A percentile compares a stretch with the other conserved stretches of the same genome.
Conservation (phyloP, 2,888 invertebrate genomes). For the Drosophila mettleri region DNA sequence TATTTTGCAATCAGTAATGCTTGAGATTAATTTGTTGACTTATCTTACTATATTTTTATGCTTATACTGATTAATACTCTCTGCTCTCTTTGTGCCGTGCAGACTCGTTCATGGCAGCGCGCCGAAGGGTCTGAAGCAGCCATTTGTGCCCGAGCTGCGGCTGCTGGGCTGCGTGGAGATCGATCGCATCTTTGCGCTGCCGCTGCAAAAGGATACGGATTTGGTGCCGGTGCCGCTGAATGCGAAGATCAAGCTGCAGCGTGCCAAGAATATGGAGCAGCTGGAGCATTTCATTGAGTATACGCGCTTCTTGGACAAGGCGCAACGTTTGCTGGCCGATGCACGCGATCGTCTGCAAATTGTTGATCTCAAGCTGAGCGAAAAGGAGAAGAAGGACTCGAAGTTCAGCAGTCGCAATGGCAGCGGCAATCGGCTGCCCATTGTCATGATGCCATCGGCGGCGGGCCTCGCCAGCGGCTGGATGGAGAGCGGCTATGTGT, state of each 20-base stretch:
- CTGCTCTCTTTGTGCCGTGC: background rate
- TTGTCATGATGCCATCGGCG: constrained; percentile 84
- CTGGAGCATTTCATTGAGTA: constrained; percentile 91
- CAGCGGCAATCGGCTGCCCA: constrained; percentile 83
- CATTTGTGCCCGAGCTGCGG: constrained; percentile 93
- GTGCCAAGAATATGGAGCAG: constrained; percentile 92
- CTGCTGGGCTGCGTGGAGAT: constrained; percentile 94
- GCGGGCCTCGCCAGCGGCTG: constrained; percentile 82
- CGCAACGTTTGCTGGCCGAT: constrained; percentile 90
- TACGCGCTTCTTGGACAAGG: constrained; percentile 91
- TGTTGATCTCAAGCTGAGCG: constrained; percentile 92
- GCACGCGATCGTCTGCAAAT: constrained; percentile 92
- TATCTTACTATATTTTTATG: background rate
- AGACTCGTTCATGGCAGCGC: constrained; percentile 94
- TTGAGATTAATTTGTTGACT: background rate
- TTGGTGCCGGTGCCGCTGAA: constrained; percentile 93
- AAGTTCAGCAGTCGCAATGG: constrained; percentile 84
- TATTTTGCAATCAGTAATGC: background rate
- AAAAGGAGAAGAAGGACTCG: constrained; percentile 86
- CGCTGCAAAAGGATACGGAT: constrained; percentile 92
- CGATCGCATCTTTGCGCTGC: constrained; percentile 92
- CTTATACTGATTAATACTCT: no score
- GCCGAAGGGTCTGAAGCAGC: constrained; percentile 93
- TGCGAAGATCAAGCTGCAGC: constrained; percentile 93
- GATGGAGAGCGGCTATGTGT: constrained; percentile 88